Evolutionary conservation across 2,113 vertebrate genomes (phyloP), one percentile per base, ranked within the genome.

Genomic region (Semicossyphus pulcher): DNA sequence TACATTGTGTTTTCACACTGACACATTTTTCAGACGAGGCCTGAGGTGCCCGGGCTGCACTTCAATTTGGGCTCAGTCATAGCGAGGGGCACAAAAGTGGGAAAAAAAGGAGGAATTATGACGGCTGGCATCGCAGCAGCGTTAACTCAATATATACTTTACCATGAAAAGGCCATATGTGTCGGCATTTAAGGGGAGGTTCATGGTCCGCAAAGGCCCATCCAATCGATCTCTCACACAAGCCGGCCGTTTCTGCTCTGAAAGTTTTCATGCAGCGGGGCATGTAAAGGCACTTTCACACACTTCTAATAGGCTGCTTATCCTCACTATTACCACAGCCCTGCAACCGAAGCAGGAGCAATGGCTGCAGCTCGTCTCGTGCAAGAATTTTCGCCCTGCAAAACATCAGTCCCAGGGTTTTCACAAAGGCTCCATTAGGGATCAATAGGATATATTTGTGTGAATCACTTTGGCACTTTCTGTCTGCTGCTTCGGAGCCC

Each of bases 41-140:
- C 83, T 3, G 70, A 78, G 80, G 86, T 80, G 79, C 65, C 44
- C 2, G 31, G 74, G 73, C 76, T 63, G 54, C 79, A 83, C 88
- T 81, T 83, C 76, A 76, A 77, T 82, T 86, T 88, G 60, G 69
- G 51, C 52, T 63, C 70, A 53, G 73, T 79, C 81, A 68, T 37
- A 72, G 48, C 70, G 20, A 53, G 54, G 12, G 48, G 20, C 47
- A 59, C 64, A 67, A 65, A 69, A 81, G 70, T 64, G 60, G 48
- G 4, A 7, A 42, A 76, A 66, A 71, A 69, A 58, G n/a, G 29
- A 34, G 45, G 60, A 69, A 81, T 80, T 71, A 72, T 26, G 58
- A 34, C 1, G 26, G 56, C 51, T 70, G 34, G n/a, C 5, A n/a
- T 32, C 10, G 57, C 57, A 63, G 69, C 49, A 4, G 1, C 7